Conservation (phyloP, 64 coral and sea anemone genomes). For the Montipora efflorescens region DNA sequence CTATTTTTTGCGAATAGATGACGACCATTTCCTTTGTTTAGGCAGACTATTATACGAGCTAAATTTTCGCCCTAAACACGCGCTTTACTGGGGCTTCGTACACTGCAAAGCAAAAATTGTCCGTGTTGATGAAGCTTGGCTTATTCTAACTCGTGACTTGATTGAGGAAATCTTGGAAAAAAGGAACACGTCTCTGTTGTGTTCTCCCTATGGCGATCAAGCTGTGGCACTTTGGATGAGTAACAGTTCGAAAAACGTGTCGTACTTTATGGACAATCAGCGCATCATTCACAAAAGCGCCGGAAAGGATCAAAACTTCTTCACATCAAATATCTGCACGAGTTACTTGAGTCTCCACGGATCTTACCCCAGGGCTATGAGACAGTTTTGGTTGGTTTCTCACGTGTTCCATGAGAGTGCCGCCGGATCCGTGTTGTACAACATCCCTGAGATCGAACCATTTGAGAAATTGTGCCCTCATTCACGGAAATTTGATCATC, state of each 20-base stretch:
- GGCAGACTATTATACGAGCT: conserved; percentile 88
- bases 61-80: conserved; percentile 48
- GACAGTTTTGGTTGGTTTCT: conserved; percentile 84
- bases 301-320: conserved; percentile 71
- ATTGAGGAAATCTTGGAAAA: conserved; percentile 80
- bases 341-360: conserved; percentile 92
- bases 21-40: conserved; percentile 96
- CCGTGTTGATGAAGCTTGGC: conserved; percentile 96
- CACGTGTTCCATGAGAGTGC: conserved; percentile 44
- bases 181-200: conserved; percentile 76
- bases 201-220: conserved; percentile 92
- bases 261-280: conserved; percentile 97
- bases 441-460: conserved; percentile 58
- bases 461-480: conserved; percentile 80
- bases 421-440: conserved; percentile 19
- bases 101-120: conserved; percentile 88
- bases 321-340: conserved; percentile 65
- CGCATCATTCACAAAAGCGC: conserved; percentile 96
- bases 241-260: conserved; percentile 77
- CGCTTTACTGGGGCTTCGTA: conserved; percentile 94
- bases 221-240: conserved; percentile 95
- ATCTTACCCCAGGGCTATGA: conserved; percentile 81
- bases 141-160: conserved; percentile 80
- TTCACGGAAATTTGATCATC: conserved; percentile 71
- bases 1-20: conserved; percentile 94